Percentiles rank a stretch among this genome's conserved stretches.
Conservation (phyloP, 2,888 invertebrate species). For the Lordiphosa fenestrarum region DNA sequence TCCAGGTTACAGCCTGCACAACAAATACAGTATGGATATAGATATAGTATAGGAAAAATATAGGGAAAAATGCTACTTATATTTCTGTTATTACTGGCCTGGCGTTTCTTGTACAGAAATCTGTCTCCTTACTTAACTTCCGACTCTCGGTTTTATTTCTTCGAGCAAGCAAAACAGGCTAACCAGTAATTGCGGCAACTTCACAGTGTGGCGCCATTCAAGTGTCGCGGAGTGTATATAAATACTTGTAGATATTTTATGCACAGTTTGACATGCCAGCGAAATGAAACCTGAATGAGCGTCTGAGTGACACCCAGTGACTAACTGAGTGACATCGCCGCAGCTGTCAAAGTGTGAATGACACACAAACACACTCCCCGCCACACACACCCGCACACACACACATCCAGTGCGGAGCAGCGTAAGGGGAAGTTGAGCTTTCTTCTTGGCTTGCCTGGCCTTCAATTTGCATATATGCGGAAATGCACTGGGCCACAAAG, state of each 20-base stretch:
- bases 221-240: slow-evolving; percentile 7
- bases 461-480: slow-evolving; percentile 31
- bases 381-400: slow-evolving; percentile 6
- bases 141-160: too few species aligned
- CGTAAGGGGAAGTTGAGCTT: neutral
- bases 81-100: too few species aligned
- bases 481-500: slow-evolving; percentile 28
- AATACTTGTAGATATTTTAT: slow-evolving; percentile 48
- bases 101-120: too few species aligned
- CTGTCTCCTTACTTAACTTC: too few species aligned
- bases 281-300: slow-evolving; percentile 54
- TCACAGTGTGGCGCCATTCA: too few species aligned
- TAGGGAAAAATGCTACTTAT: too few species aligned
- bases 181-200: too few species aligned
- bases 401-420: neutral
- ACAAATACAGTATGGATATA: too few species aligned
- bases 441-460: slow-evolving; percentile 12
- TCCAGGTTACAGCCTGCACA: too few species aligned
- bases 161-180: too few species aligned
- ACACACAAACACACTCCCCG: slow-evolving; percentile 22
- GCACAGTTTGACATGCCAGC: slow-evolving; percentile 66
- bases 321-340: slow-evolving; percentile 58
- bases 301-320: slow-evolving; percentile 42
- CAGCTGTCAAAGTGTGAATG: slow-evolving; percentile 68
- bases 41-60: too few species aligned